phyloP scores from a whole-genome alignment of 2,113 vertebrate genomes.

The Parotia lawesii region DNA sequence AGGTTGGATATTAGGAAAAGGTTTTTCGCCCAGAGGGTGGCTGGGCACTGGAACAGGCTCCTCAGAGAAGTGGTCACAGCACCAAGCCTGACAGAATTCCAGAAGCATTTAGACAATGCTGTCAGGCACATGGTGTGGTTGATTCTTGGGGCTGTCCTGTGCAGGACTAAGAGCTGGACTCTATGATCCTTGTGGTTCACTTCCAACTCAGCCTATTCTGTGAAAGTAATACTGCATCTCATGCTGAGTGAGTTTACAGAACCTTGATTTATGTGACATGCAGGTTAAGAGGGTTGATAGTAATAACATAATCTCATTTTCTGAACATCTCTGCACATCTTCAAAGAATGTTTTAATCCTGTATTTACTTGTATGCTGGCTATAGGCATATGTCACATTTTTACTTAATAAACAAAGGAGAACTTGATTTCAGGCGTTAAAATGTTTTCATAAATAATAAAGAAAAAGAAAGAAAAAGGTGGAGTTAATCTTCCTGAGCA shows the following conservation, averaged over 20 bases:
- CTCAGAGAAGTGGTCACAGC: neutral
- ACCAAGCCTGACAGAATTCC: neutral
- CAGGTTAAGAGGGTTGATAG: neutral
- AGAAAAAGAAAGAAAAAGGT: neutral
- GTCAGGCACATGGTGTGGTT: neutral
- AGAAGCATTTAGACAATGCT: neutral
- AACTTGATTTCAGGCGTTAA: neutral
- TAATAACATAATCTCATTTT: neutral
- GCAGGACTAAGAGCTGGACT: neutral
- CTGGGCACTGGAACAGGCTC: neutral
- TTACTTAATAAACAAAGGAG: neutral
- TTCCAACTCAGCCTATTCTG: neutral
- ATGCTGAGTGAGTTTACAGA: neutral
- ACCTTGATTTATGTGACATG: neutral
- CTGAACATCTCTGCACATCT: neutral
- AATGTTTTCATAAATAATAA: neutral
- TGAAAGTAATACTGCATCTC: neutral
- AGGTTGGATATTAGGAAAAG: neutral
- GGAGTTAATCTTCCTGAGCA: neutral
- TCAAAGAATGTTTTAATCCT: neutral
- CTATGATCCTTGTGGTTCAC: too few relatives aligned
- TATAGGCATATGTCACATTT: neutral
- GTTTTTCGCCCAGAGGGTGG: neutral
- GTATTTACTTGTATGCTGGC: neutral
- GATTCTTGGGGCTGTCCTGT: neutral